A percentile compares a stretch with the other conserved stretches of the same genome.
Evolutionary conservation across 2,888 invertebrate genomes (phyloP).

Genomic region (Carcina quercana): DNA sequence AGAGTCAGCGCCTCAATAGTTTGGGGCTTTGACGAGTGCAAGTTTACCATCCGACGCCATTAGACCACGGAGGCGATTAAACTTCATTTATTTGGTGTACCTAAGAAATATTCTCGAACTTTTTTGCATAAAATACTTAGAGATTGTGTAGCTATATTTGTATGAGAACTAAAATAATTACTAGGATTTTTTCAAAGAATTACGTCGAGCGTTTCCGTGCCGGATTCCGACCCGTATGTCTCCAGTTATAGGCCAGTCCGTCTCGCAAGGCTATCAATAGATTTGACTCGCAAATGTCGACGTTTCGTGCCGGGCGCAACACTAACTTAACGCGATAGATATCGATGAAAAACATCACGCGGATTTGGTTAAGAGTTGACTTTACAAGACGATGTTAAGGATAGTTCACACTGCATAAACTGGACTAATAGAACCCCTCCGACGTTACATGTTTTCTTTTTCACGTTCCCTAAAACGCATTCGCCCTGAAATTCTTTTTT

Average conservation of each 20-base stretch:
- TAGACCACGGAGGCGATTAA: neutral
- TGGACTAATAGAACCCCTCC: neutral
- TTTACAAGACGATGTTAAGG: conserved; percentile 32
- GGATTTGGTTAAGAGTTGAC: conserved; percentile 53
- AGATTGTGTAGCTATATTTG: too few species aligned
- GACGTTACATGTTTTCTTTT: neutral
- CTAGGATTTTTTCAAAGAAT: neutral
- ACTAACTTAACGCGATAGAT: conserved; percentile 30
- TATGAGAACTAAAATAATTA: too few species aligned
- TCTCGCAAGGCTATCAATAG: conserved; percentile 11
- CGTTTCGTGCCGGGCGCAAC: conserved; percentile 3
- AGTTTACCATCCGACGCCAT: neutral
- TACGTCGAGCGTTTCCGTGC: neutral
- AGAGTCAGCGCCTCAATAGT: too few species aligned
- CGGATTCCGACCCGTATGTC: conserved; percentile 24
- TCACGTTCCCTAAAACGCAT: neutral
- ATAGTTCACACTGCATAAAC: conserved; percentile 13
- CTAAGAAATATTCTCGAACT: too few species aligned
- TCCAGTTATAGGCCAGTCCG: conserved; percentile 4
- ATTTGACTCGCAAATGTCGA: conserved; percentile 21
- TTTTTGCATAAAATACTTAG: too few species aligned
- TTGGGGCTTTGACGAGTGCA: too few species aligned
- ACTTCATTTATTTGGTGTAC: neutral
- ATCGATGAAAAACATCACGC: conserved; percentile 39
- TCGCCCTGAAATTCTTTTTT: neutral